Conservation (phyloP, 2,888 invertebrate genomes). For the Tinea pellionella region DNA sequence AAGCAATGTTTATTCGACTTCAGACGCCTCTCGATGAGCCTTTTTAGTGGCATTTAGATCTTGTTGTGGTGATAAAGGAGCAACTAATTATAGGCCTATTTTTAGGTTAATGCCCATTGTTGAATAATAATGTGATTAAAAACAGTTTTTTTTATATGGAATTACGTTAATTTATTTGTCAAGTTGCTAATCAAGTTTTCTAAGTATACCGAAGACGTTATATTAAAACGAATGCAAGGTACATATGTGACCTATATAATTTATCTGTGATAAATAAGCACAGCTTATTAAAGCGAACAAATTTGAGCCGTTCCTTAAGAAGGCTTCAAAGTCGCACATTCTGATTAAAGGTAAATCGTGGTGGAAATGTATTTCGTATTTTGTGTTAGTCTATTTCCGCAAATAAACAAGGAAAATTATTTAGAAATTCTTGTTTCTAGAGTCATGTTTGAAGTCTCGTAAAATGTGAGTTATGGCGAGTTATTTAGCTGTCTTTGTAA, state of each 20-base stretch:
- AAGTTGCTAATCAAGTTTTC: too few relatives aligned
- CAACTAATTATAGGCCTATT: neutral
- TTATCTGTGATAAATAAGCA: neutral
- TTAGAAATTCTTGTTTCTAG: neutral
- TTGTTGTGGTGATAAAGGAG: conserved; percentile 7
- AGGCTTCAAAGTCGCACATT: conserved; percentile 29
- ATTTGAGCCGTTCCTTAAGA: neutral
- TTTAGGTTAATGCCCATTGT: neutral
- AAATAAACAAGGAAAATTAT: conserved; percentile 6
- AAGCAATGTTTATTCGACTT: conserved; percentile 11
- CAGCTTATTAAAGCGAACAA: neutral
- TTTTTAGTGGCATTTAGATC: conserved; percentile 14
- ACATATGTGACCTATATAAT: neutral
- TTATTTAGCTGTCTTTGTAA: neutral
- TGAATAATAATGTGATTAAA: neutral
- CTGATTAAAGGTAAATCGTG: conserved; percentile 30
- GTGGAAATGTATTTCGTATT: conserved; percentile 3
- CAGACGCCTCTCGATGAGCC: conserved; percentile 11
- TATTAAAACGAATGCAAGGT: neutral
- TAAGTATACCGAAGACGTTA: too few relatives aligned
- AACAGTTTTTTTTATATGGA: too few relatives aligned
- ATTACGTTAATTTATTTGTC: too few relatives aligned
- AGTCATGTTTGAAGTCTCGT: neutral
- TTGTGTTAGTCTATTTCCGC: neutral
- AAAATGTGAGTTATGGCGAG: neutral